phyloP scores from a whole-genome alignment of 1,140 invertebrate species.

The Euborellia annulipes region DNA sequence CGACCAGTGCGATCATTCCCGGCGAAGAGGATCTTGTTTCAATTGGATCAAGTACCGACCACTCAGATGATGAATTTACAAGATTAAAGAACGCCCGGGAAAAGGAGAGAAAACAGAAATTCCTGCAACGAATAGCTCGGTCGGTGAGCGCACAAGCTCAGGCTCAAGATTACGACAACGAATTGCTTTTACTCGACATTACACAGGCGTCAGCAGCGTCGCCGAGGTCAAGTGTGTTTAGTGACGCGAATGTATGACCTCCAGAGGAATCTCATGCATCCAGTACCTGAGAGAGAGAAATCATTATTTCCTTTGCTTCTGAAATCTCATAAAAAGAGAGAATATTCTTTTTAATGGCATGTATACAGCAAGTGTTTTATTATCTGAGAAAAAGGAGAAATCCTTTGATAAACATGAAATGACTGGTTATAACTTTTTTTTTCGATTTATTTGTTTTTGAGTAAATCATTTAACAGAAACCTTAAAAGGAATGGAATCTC shows the following conservation, averaged over 20 bases:
- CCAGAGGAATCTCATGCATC: no score
- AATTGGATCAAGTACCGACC: constrained; percentile 6
- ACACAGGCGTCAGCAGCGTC: background rate
- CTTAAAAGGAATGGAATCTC: no score
- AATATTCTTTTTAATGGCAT: no score
- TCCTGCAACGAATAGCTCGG: constrained; percentile 29
- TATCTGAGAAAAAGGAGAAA: no score
- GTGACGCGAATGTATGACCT: constrained; percentile 6
- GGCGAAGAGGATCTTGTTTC: constrained; percentile 2
- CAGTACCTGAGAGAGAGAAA: no score
- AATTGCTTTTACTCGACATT: constrained; percentile 4
- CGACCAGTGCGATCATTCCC: constrained; percentile 15
- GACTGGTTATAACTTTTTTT: no score
- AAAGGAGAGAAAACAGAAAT: constrained; percentile 29
- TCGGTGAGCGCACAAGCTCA: constrained; percentile 26
- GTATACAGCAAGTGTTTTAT: no score
- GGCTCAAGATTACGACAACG: constrained; percentile 4
- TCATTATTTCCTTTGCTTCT: no score
- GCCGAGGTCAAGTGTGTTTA: constrained; percentile 1
- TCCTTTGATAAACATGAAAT: no score
- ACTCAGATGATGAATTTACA: constrained; percentile 33
- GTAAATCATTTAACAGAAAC: no score
- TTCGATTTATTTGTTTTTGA: no score
- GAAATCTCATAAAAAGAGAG: no score
- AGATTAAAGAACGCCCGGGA: constrained; percentile 32